phyloP scores from a whole-genome alignment of 2,888 invertebrate genomes.

The Agrotis clavis region DNA sequence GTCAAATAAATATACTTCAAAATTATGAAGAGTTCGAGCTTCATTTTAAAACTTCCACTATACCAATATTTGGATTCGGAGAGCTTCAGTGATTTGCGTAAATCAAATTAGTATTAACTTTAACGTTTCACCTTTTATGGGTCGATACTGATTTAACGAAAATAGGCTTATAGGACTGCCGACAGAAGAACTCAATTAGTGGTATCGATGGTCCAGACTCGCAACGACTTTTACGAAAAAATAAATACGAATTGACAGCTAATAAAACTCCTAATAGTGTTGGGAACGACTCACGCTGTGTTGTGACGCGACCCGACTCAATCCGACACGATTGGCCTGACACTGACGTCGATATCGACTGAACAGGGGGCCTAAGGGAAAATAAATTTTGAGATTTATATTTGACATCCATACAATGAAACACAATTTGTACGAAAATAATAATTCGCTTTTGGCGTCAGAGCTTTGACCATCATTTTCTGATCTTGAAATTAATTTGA shows the following conservation, averaged over 20 bases:
- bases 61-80: slow-evolving; percentile 38
- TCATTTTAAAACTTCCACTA: slow-evolving; percentile 8
- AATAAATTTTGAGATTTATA: slow-evolving; percentile 70
- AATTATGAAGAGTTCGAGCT: slow-evolving; percentile 14
- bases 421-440: slow-evolving; percentile 68
- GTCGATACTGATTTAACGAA: slow-evolving; percentile 41
- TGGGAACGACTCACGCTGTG: slow-evolving; percentile 72
- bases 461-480: slow-evolving; percentile 67
- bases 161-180: slow-evolving; percentile 31
- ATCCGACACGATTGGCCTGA: slow-evolving; percentile 73
- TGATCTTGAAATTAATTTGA: slow-evolving; percentile 71
- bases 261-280: slow-evolving; percentile 82
- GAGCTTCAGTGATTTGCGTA: slow-evolving; percentile 30
- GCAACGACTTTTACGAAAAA: slow-evolving; percentile 57
- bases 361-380: slow-evolving; percentile 63
- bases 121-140: slow-evolving; percentile 36
- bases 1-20: slow-evolving; percentile 18
- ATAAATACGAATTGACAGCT: slow-evolving; percentile 76
- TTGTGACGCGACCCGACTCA: slow-evolving; percentile 81
- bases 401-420: slow-evolving; percentile 68
- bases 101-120: slow-evolving; percentile 42
- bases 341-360: slow-evolving; percentile 70
- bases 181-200: slow-evolving; percentile 58
- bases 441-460: slow-evolving; percentile 62
- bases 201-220: slow-evolving; percentile 42